Base-by-base conservation (phyloP, 2,888 invertebrate species). In the Auanema freiburgensis region DNA sequence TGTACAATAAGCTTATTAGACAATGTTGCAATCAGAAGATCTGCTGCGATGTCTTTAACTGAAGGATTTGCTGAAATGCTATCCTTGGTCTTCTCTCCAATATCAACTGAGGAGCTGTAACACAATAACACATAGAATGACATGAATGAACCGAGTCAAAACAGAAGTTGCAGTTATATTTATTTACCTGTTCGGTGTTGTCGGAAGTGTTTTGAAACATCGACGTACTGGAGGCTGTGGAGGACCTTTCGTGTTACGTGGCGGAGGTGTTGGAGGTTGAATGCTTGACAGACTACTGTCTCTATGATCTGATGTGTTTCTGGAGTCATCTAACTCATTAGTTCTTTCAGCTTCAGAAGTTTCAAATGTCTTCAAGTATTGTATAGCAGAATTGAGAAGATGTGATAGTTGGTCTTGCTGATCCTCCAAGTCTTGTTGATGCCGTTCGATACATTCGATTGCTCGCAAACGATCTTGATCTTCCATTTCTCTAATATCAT, bases 321-420 rank as follows among this genome's bases (percentile, higher is more conserved):
- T 33, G 60, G 18, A 11, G 60, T 57, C 24, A 53, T 57, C 44
- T 55, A n/a, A 44, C 44, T 64, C 64, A 3, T n/a, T n/a, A n/a
- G n/a, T n/a, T n/a, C n/a, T n/a, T n/a, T n/a, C n/a, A n/a, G 46
- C 25, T 0, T 60, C 60, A 3, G 56, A 53, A 11, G 61, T 50
- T 4, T 66, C 66, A 11, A 76, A 57, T 46, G 64, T 69, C 54
- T 66, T 59, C n/a, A 77, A 59, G 62, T 73, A 77, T 1, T 64
- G 64, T 42, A 79, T 77, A 2, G 79, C 77, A 8, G 68, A 66
- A 51, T 76, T 73, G 11, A 79, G 68, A 0, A 79, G 69, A 18
- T 59, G 62, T 52, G 74, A 72, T 55, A 79, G 63, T 55, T 78
- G 71, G 12, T 77, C 69, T 58, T 79, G 79, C 18, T 78, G 78